Conservation (phyloP, 2,888 invertebrate species). For the Drosophila sordidula region DNA sequence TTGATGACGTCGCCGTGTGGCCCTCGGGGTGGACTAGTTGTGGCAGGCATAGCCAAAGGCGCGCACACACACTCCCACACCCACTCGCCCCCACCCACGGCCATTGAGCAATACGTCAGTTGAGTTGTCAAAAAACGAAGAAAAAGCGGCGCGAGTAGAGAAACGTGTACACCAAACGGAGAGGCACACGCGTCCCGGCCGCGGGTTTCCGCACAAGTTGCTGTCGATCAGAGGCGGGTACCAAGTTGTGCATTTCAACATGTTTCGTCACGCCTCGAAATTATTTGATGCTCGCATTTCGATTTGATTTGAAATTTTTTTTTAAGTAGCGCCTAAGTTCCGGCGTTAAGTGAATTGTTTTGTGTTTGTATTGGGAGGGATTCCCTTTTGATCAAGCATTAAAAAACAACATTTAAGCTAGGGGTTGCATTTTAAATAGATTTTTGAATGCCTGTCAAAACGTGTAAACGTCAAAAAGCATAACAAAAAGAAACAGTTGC, state of each 20-base stretch:
- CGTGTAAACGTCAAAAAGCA: conserved; percentile 44
- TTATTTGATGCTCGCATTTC: conserved; percentile 56
- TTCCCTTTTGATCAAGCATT: conserved; percentile 14
- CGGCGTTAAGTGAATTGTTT: conserved; percentile 38
- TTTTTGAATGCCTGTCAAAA: conserved; percentile 67
- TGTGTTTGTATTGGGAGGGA: conserved; percentile 18
- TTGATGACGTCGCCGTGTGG: conserved; percentile 64
- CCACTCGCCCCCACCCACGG: conserved; percentile 12
- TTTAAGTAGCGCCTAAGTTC: conserved; percentile 52
- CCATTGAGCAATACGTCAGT: conserved; percentile 69
- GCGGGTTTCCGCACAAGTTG: conserved; percentile 74
- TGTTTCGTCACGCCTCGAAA: conserved; percentile 73
- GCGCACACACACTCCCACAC: conserved; percentile 22
- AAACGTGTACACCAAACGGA: conserved; percentile 52
- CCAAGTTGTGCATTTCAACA: conserved; percentile 63
- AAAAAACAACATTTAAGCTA: conserved; percentile 1
- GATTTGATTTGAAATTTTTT: conserved; percentile 47
- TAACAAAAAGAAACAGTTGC: conserved; percentile 41
- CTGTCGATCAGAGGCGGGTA: conserved; percentile 68
- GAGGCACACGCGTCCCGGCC: conserved; percentile 45
- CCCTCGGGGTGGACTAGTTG: conserved; percentile 33
- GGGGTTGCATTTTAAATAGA: conserved; percentile 38
- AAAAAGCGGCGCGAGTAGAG: conserved; percentile 47
- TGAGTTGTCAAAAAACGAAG: conserved; percentile 60
- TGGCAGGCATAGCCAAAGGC: conserved; percentile 74